A percentile compares a stretch with the other conserved stretches of the same genome.
These are phyloP conservation scores for Galago senegalensis DNA, from an alignment of 2,797 vertebrate species.

Conservation along the genomic window DNA sequence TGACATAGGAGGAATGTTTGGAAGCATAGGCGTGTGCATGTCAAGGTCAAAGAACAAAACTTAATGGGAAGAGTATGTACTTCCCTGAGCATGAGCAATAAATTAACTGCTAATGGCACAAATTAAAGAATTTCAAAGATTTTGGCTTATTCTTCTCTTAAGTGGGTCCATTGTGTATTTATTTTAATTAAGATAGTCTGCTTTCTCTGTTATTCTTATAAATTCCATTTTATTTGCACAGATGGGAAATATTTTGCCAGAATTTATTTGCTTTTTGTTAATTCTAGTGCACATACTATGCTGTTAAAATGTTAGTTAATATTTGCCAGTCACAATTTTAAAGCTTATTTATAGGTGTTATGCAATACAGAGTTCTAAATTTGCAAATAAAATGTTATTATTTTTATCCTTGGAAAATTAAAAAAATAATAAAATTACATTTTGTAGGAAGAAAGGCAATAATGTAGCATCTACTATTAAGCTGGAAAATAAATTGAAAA, in stretches of 20 bases:
- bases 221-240: background rate
- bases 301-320: background rate
- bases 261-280: conserved; percentile 9
- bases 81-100: background rate
- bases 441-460: background rate
- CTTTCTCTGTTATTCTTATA: background rate
- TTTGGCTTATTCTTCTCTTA: background rate
- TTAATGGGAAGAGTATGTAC: background rate
- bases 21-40: background rate
- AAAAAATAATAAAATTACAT: conserved; percentile 12
- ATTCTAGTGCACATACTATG: background rate
- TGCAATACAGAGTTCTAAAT: background rate
- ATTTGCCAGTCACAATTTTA: background rate
- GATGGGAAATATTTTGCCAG: background rate
- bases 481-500: background rate
- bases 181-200: conserved; percentile 8
- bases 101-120: background rate
- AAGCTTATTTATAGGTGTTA: background rate
- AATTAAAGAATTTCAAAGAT: conserved; percentile 11
- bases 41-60: background rate
- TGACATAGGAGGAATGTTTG: background rate
- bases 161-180: background rate
- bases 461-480: background rate
- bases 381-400: background rate
- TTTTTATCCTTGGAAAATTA: background rate